These are phyloP conservation scores for Gallinago paraguaiae DNA, from an alignment of 2,113 vertebrate genomes.

Conservation along the genomic window DNA sequence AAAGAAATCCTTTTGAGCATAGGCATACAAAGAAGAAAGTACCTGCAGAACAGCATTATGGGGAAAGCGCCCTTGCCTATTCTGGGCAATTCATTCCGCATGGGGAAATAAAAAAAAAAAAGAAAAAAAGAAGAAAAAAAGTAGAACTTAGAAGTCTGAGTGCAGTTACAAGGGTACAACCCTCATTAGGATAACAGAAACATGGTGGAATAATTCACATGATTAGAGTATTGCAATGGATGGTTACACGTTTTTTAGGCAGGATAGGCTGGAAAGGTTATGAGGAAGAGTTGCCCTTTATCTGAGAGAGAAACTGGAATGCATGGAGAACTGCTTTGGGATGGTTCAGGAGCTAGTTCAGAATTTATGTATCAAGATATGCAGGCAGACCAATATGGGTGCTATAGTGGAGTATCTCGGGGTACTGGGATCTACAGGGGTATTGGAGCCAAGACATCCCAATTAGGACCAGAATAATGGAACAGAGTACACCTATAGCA, in stretches of 20 bases:
- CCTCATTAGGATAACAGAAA: not conserved
- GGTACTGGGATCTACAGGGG: not conserved
- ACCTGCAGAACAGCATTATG: not conserved
- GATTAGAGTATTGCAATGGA: not conserved
- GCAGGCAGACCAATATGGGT: not conserved
- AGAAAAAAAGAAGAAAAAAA: no score
- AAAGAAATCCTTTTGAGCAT: not conserved
- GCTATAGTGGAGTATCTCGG: not conserved
- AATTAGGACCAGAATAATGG: not conserved
- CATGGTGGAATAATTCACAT: not conserved
- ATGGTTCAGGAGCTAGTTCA: not conserved
- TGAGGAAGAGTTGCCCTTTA: not conserved
- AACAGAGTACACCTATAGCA: not conserved
- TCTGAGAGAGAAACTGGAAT: not conserved
- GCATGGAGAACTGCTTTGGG: not conserved
- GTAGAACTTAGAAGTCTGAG: not conserved
- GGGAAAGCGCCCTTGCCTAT: not conserved
- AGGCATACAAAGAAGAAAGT: not conserved
- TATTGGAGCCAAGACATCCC: not conserved
- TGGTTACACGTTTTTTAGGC: not conserved
- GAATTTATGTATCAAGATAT: not conserved
- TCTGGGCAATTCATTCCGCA: not conserved
- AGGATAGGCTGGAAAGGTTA: not conserved
- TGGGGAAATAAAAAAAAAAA: no score
- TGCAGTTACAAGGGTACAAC: not conserved